Conservation (phyloP, 2,888 invertebrate species). For the Atrina japonica region DNA sequence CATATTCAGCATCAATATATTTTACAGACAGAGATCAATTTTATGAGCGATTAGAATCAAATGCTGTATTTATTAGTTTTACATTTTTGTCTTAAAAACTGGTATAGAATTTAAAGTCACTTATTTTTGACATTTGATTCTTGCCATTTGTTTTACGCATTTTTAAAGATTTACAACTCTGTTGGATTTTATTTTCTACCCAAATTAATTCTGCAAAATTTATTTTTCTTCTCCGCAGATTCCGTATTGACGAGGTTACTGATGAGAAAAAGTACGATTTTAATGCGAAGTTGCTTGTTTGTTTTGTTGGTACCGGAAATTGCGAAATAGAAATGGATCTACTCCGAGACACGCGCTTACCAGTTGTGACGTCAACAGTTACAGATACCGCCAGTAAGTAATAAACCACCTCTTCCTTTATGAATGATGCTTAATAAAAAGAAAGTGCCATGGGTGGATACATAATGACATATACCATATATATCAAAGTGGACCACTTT, state of each 20-base stretch:
- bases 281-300: constrained; percentile 22
- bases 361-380: constrained; percentile 4
- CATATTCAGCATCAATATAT: too few relatives aligned
- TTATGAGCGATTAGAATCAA: too few relatives aligned
- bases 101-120: not conserved
- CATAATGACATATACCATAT: too few relatives aligned
- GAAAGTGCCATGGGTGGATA: too few relatives aligned
- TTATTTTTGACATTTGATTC: not conserved
- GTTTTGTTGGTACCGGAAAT: not conserved
- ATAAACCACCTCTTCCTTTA: not conserved
- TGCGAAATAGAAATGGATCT: constrained; percentile 17
- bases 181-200: not conserved
- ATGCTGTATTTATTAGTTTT: too few relatives aligned
- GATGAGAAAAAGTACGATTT: constrained; percentile 36
- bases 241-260: constrained; percentile 28
- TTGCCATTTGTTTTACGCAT: not conserved
- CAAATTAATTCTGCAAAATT: too few relatives aligned
- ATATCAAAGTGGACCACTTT: too few relatives aligned
- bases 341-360: constrained; percentile 9
- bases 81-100: too few relatives aligned
- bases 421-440: not conserved
- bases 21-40: too few relatives aligned
- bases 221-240: constrained; percentile 14
- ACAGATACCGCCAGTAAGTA: not conserved
- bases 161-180: not conserved